These are phyloP conservation scores for Sphaerodactylus townsendi DNA, from an alignment of 2,113 vertebrate species.

Conservation along the genomic window DNA sequence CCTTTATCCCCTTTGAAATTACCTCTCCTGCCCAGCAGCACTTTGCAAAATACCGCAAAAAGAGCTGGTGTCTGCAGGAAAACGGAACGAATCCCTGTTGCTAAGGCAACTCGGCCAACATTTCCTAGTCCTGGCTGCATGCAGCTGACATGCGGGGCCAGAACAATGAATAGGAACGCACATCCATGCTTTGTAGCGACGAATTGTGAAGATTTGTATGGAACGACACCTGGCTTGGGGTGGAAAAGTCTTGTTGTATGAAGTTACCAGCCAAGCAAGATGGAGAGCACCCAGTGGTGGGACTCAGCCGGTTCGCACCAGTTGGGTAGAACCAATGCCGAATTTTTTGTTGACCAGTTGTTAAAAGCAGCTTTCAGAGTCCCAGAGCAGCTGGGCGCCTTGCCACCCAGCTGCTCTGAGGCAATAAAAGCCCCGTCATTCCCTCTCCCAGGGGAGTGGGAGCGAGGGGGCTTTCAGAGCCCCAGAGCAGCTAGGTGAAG, in stretches of 20 bases:
- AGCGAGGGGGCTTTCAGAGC: too few species aligned
- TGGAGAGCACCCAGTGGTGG: too few species aligned
- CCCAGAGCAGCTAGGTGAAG: too few species aligned
- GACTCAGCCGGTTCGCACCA: too few species aligned
- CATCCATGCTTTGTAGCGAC: background rate
- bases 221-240: background rate
- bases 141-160: background rate
- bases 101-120: background rate
- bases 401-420: too few species aligned
- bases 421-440: too few species aligned
- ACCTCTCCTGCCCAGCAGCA: too few species aligned
- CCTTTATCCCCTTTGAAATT: background rate
- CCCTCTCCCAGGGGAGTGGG: too few species aligned
- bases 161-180: background rate
- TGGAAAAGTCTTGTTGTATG: background rate
- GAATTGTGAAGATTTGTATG: background rate
- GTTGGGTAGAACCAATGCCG: too few species aligned
- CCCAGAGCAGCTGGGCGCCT: too few species aligned
- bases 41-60: background rate
- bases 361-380: too few species aligned
- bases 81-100: background rate
- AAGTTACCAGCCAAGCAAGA: background rate
- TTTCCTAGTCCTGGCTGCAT: background rate
- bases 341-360: too few species aligned
- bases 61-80: background rate